Base-by-base conservation (phyloP, 1,140 invertebrate genomes). In the Polyergus mexicanus region DNA sequence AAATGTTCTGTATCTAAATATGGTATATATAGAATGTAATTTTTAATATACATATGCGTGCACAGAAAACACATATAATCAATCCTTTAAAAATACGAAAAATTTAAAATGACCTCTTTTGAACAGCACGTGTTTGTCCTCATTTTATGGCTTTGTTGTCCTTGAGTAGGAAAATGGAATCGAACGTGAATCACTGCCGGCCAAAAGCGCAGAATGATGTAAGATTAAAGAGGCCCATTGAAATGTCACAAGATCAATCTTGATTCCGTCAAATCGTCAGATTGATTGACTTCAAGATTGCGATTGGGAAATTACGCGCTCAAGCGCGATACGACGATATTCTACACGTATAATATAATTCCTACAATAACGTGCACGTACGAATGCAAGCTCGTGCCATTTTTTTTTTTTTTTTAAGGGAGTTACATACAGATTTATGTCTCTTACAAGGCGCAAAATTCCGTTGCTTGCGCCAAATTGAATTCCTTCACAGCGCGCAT, bases 371-470 rank as follows among this genome's bases (percentile, higher is more conserved):
- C 28, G 25, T 13, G n/a, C 16, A 22, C 51, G 47, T 32, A 68
- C 28, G 32, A 19, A 62, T 25, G 25, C 69, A 54, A 58, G 10
- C 51, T 44, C 16, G 51, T 19, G 22, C 51, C 35, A 80, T 71
- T 32, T 32, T 32, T 32, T 32, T 32, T 32, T 32, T 32, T 32
- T 32, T 32, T 32, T 2, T 71, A 81, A 51, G 35, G 44, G 38
- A 72, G 60, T 72, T 81, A 69, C 35, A 35, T 22, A 38, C 41
- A 41, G 65, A 58, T 81, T 78, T 72, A 58, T 81, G 35, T 71
- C 22, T 38, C 25, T 81, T 81, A 58, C 19, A 5, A 41, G 25
- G 19, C 5, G 13, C 44, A 38, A 72, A 51, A 68, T 54, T 68
- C 38, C 32, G 22, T 69, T 51, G 51, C 16, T 65, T 7, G 65